These are phyloP conservation scores for Andinoacara biseriatus DNA, from an alignment of 2,113 vertebrate genomes.

Conservation along the genomic window DNA sequence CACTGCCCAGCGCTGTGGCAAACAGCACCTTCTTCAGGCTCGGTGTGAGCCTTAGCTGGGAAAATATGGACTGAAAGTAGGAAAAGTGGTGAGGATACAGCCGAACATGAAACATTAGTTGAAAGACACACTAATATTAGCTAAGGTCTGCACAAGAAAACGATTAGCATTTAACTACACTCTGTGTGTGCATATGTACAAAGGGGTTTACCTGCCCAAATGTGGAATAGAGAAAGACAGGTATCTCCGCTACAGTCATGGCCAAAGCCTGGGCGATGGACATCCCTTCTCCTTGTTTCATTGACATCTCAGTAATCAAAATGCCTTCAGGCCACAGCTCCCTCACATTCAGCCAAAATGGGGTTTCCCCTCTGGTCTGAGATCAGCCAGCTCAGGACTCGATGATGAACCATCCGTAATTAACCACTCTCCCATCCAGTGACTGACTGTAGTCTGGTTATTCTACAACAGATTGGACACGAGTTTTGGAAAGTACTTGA, in stretches of 20 bases:
- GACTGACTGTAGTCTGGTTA: slow-evolving; percentile 10
- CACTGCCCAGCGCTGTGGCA: slow-evolving; percentile 93
- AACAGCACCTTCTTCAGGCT: slow-evolving; percentile 96
- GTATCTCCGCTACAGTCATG: slow-evolving; percentile 98
- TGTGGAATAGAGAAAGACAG: slow-evolving; percentile 94
- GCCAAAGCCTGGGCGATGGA: slow-evolving; percentile 95
- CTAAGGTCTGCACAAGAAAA: neutral
- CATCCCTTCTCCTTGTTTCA: slow-evolving; percentile 87
- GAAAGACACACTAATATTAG: neutral
- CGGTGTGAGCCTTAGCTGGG: slow-evolving; percentile 90
- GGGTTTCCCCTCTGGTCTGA: slow-evolving; percentile 30
- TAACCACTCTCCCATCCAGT: slow-evolving; percentile 43
- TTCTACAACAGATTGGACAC: slow-evolving; percentile 31
- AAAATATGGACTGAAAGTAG: slow-evolving; percentile 88
- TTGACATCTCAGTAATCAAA: slow-evolving; percentile 83
- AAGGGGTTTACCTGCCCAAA: slow-evolving; percentile 90
- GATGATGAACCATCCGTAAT: slow-evolving; percentile 15
- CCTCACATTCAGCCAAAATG: slow-evolving; percentile 37
- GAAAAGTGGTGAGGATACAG: neutral
- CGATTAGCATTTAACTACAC: neutral
- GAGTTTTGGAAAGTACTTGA: neutral
- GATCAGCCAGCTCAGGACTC: slow-evolving; percentile 52
- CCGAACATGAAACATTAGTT: neutral
- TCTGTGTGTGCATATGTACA: neutral
- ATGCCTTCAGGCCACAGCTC: slow-evolving; percentile 10